Conservation (phyloP, 1,140 invertebrate genomes). For the Scaptomyza graminum region DNA sequence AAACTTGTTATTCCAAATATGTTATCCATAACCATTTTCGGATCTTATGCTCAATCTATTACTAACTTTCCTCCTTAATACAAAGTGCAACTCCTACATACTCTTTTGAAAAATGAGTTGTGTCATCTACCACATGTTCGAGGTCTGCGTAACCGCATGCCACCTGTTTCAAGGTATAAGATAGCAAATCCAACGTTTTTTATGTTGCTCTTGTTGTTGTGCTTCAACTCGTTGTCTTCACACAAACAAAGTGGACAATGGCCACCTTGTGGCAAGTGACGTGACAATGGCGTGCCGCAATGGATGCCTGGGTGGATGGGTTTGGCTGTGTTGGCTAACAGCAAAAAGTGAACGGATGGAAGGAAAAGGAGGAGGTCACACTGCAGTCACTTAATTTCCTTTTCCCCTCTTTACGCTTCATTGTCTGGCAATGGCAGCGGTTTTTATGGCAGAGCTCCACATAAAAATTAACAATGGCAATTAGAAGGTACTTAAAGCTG, state of each 20-base stretch:
- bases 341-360: not conserved
- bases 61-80: no score
- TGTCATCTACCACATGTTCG: no score
- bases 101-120: no score
- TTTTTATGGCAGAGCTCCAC: slow-evolving; percentile 30
- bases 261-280: slow-evolving; percentile 58
- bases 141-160: no score
- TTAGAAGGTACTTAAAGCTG: slow-evolving; percentile 63
- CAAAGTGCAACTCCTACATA: no score
- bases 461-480: slow-evolving; percentile 73
- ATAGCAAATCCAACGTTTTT: not conserved
- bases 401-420: slow-evolving; percentile 70
- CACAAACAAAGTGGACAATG: slow-evolving; percentile 69
- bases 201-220: slow-evolving; percentile 14
- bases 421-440: slow-evolving; percentile 46
- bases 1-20: no score
- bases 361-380: slow-evolving; percentile 13
- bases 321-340: not conserved
- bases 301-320: slow-evolving; percentile 8
- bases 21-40: no score
- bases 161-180: not conserved
- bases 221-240: slow-evolving; percentile 25
- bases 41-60: no score
- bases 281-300: slow-evolving; percentile 61
- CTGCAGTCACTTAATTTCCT: slow-evolving; percentile 73